These are phyloP conservation scores for Lethrus apterus DNA, from an alignment of 1,140 invertebrate genomes.

Conservation along the genomic window DNA sequence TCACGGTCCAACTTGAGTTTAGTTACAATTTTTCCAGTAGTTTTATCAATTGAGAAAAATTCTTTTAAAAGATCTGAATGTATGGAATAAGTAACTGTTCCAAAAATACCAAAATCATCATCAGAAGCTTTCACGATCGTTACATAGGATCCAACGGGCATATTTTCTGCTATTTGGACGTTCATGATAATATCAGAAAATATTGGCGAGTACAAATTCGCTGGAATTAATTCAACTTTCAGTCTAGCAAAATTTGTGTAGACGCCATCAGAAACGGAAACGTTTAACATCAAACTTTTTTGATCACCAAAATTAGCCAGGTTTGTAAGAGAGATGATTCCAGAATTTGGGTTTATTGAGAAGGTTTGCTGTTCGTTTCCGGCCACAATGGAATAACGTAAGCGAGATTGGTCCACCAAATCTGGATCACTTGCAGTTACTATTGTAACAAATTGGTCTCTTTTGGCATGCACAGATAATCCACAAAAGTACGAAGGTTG, in stretches of 20 bases:
- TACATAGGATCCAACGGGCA: conserved; percentile 64
- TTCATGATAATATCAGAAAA: conserved; percentile 71
- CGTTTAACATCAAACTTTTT: conserved; percentile 63
- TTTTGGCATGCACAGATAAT: conserved; percentile 71
- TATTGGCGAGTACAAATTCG: conserved; percentile 70
- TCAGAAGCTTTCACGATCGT: conserved; percentile 70
- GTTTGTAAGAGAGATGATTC: conserved; percentile 58
- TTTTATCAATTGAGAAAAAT: conserved; percentile 69
- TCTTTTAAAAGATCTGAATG: conserved; percentile 68
- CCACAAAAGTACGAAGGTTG: conserved; percentile 70
- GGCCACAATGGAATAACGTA: conserved; percentile 76
- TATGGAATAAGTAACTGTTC: conserved; percentile 71
- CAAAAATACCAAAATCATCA: conserved; percentile 75
- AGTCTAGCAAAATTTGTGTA: conserved; percentile 77
- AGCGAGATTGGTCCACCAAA: conserved; percentile 59
- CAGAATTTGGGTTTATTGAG: conserved; percentile 63
- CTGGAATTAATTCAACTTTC: conserved; percentile 70
- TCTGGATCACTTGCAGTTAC: conserved; percentile 85
- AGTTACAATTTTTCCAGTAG: conserved; percentile 71
- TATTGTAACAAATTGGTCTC: conserved; percentile 82
- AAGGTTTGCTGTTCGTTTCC: conserved; percentile 81
- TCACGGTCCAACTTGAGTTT: conserved; percentile 75
- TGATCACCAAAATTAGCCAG: conserved; percentile 58
- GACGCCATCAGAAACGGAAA: conserved; percentile 87
- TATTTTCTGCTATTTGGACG: conserved; percentile 72